phyloP scores from a whole-genome alignment of 1,140 invertebrate genomes.

The Argopecten irradians region DNA sequence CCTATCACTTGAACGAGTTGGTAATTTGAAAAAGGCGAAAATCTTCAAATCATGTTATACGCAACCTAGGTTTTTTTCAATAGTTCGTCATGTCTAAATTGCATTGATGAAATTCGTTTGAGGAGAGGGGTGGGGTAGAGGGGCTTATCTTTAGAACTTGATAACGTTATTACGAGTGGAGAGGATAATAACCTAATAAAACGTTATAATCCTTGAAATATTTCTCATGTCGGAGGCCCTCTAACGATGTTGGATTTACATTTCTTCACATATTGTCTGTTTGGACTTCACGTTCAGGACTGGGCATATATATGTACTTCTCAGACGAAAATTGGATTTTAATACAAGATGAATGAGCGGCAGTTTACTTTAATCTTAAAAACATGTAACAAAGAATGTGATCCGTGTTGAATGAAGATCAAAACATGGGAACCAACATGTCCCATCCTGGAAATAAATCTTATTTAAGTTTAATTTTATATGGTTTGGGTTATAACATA shows the following conservation, averaged over 20 bases:
- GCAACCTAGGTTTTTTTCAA: background rate
- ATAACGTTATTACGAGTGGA: background rate
- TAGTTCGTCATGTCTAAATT: background rate
- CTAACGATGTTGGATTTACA: background rate
- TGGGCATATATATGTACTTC: background rate
- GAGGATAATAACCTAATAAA: background rate
- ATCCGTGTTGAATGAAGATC: background rate
- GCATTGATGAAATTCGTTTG: constrained; percentile 15
- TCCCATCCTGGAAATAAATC: background rate
- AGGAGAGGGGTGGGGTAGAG: background rate
- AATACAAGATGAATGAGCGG: background rate
- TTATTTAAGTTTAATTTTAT: background rate
- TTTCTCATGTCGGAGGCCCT: background rate
- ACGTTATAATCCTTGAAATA: background rate
- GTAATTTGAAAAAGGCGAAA: background rate
- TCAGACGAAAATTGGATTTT: constrained; percentile 13
- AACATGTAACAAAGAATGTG: background rate
- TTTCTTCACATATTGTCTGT: background rate
- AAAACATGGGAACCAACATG: background rate
- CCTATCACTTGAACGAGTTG: background rate
- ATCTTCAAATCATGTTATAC: background rate
- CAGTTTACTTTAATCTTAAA: background rate
- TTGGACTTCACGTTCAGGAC: background rate
- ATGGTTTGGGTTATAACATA: background rate
- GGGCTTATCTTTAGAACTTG: background rate